Conservation (phyloP, 2,113 vertebrate species). For the Oryzias melastigma region DNA sequence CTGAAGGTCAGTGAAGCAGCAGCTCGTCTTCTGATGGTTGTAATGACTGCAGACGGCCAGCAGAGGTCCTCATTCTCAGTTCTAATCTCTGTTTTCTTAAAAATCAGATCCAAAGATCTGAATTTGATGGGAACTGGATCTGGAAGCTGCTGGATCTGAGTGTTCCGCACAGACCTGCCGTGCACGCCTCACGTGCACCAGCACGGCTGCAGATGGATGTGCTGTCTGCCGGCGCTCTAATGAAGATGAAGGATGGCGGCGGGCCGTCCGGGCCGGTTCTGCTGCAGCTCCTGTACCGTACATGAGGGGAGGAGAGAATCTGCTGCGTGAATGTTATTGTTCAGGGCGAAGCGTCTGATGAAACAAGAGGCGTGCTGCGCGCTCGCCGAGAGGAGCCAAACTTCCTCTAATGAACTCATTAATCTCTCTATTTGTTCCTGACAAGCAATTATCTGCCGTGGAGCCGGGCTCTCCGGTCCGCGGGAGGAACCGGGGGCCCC, state of each 20-base stretch:
- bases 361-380: conserved; percentile 72
- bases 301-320: conserved; percentile 47
- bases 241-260: conserved; percentile 89
- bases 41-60: too few relatives aligned
- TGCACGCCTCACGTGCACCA: too few relatives aligned
- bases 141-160: too few relatives aligned
- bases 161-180: too few relatives aligned
- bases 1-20: too few relatives aligned
- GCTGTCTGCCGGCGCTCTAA: conserved; percentile 60
- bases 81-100: too few relatives aligned
- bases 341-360: conserved; percentile 69
- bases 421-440: conserved; percentile 76
- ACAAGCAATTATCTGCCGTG: conserved; percentile 70
- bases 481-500: background rate
- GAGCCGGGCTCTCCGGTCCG: background rate
- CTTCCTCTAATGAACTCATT: conserved; percentile 74
- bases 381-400: conserved; percentile 60
- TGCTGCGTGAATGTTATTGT: conserved; percentile 71
- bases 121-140: too few relatives aligned
- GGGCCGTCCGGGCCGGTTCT: conserved; percentile 76
- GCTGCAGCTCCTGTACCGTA: conserved; percentile 35
- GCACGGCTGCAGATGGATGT: too few relatives aligned
- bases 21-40: too few relatives aligned
- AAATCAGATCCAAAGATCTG: too few relatives aligned
- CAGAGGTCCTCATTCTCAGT: too few relatives aligned